phyloP scores from a whole-genome alignment of 2,888 invertebrate genomes.

The Cyrtodaria siliqua region DNA sequence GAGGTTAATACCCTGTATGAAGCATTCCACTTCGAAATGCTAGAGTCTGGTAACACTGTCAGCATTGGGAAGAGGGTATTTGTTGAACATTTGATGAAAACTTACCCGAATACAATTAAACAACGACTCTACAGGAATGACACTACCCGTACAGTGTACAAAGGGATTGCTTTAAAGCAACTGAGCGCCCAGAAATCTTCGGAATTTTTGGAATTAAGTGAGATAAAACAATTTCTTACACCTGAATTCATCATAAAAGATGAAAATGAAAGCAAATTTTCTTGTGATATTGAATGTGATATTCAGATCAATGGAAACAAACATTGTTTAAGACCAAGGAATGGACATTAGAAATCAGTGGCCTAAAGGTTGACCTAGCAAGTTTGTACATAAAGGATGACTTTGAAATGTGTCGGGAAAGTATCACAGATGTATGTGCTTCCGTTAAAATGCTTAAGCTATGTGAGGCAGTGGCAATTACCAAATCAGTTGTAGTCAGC shows the following conservation, averaged over 20 bases:
- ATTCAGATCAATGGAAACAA: conserved; percentile 7
- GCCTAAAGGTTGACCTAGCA: conserved; percentile 17
- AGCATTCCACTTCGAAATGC: conserved; percentile 29
- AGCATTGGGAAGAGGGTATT: conserved; percentile 10
- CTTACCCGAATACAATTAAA: conserved; percentile 14
- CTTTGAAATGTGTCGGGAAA: conserved; percentile 16
- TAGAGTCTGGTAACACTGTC: conserved; percentile 7
- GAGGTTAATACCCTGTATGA: no score
- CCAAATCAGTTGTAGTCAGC: conserved; percentile 30
- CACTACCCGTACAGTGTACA: conserved; percentile 22
- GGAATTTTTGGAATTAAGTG: conserved; percentile 5
- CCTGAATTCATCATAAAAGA: conserved; percentile 14
- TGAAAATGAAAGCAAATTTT: conserved; percentile 16
- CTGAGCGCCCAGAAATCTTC: background rate
- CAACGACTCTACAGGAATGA: conserved; percentile 12
- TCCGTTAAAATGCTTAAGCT: conserved; percentile 15
- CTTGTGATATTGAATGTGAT: conserved; percentile 9
- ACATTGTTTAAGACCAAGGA: conserved; percentile 1
- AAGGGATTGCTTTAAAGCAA: conserved; percentile 22
- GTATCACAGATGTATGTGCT: conserved; percentile 27
- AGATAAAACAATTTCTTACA: conserved; percentile 6
- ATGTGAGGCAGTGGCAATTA: conserved; percentile 33
- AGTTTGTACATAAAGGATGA: conserved; percentile 9
- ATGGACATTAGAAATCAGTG: conserved; percentile 16
- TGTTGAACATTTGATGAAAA: conserved; percentile 8